Base-by-base conservation (phyloP, 2,888 invertebrate species). In the Drosophila parthenogenetica region DNA sequence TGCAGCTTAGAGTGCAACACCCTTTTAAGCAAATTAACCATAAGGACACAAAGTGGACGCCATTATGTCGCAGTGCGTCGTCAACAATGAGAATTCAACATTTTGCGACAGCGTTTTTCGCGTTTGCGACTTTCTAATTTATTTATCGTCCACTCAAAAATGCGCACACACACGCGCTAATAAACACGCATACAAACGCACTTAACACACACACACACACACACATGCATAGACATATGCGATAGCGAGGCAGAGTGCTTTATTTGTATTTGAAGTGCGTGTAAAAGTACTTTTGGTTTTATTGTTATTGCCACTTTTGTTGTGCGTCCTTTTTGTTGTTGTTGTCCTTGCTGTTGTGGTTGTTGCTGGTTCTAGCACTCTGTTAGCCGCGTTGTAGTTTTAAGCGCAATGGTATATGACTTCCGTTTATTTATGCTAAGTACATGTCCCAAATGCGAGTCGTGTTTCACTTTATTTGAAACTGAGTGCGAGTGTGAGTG, bases 11-110 rank as follows among this genome's bases (percentile, higher is more conserved):
- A 43, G 48, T 76, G 73, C 69, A 68, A 69, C 81, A 72, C 68
- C 87, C 88, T 90, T 90, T 90, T 90, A 89, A 90, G 87, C 86
- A 90, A 90, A 90, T 90, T 90, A 89, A 89, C 86, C 90, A 90
- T 89, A 89, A 90, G 89, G 89, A 79, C 84, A 81, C 79, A 83
- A 89, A 89, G 81, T 90, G 89, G 87, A 85, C 89, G 90, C 90
- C 89, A 89, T 89, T 89, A 87, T 89, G 90, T 86, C 89, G 90
- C 84, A 83, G 75, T 74, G 81, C 81, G 76, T 78, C 72, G 80
- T 57, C 70, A 69, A 25, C 42, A 58, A 53, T 51, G 50, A 14
- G 53, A 49, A 49, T 71, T 68, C 13, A 69, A 65, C 71, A 48
- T 55, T 13, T 32, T 48, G 61, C 69, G 77, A 75, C 79, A 73